Base-by-base conservation (phyloP, 2,888 invertebrate species). In the Drosophila limbata region DNA sequence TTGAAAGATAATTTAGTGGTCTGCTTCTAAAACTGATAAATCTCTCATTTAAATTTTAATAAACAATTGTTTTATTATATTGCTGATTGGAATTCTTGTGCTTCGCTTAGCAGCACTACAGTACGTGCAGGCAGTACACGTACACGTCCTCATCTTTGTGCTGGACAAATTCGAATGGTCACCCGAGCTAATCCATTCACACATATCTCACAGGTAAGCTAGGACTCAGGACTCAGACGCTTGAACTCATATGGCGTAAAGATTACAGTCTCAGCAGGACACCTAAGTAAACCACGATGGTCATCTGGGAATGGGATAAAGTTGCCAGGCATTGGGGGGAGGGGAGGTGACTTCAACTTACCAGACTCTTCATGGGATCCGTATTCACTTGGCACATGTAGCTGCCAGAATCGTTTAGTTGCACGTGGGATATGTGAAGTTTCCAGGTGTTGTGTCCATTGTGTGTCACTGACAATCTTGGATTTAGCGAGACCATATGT, bases 341-440 rank as follows among this genome's bases (percentile, higher is more conserved):
- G 28, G 25, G 11, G 37, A 9, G 37, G 31, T 31, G 45, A 72
- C 65, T 68, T 79, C 50, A 69, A 92, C 94, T 93, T 93, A 97
- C 97, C 95, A 96, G 96, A 92, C 96, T 96, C 88, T 95, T 95
- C 97, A 97, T 97, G 65, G 97, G 97, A 91, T 97, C 96, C 66
- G 97, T 97, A 93, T 97, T 97, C 90, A 97, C 96, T 93, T 98
- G 98, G 93, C 97, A 98, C 97, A 98, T 98, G 93, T 98, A 98
- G 56, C 96, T 96, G 87, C 98, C 98, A 33, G 96, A 96, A 93
- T 98, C 98, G 92, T 96, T 96, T 90, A 96, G 95, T 93, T 97
- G 97, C 73, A 98, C 97, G 92, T 97, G 97, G 90, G 95, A 95
- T 92, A 98, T 96, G 93, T 96, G 96, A 89, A 98, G 94, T 93